Evolutionary conservation across 2,797 vertebrate species (phyloP).

Genomic region (Alectoris magna): DNA sequence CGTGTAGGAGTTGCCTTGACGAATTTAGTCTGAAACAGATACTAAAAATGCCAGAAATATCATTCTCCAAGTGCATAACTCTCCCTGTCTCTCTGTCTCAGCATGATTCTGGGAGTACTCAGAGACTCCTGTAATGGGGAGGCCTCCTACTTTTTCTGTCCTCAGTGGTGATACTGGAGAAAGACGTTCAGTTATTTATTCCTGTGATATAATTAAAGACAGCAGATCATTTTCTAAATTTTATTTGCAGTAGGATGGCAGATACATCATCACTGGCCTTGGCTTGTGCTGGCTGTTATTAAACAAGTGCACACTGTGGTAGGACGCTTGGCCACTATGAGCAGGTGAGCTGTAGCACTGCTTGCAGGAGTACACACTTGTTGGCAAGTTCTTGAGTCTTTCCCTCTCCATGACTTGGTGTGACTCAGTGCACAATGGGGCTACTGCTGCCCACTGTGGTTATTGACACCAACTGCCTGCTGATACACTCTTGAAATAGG

Average conservation of each 20-base stretch:
- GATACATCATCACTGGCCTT: rapidly evolving
- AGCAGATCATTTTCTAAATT: neutral
- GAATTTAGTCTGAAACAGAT: neutral
- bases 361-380: rapidly evolving
- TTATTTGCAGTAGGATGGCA: neutral
- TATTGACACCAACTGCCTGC: neutral
- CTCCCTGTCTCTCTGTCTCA: neutral
- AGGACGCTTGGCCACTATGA: rapidly evolving
- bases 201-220: neutral
- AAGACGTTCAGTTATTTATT: neutral
- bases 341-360: neutral
- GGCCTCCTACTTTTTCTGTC: neutral
- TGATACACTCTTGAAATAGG: neutral
- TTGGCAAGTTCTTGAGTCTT: neutral
- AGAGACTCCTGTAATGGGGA: neutral
- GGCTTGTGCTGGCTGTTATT: neutral
- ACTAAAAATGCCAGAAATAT: neutral
- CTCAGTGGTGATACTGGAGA: neutral
- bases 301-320: rapidly evolving
- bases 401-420: neutral
- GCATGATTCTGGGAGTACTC: neutral
- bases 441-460: rapidly evolving
- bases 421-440: rapidly evolving
- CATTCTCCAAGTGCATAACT: neutral
- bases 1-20: neutral